Conservation (phyloP, 2,797 vertebrate species). For the Sebastes hubbsi region DNA sequence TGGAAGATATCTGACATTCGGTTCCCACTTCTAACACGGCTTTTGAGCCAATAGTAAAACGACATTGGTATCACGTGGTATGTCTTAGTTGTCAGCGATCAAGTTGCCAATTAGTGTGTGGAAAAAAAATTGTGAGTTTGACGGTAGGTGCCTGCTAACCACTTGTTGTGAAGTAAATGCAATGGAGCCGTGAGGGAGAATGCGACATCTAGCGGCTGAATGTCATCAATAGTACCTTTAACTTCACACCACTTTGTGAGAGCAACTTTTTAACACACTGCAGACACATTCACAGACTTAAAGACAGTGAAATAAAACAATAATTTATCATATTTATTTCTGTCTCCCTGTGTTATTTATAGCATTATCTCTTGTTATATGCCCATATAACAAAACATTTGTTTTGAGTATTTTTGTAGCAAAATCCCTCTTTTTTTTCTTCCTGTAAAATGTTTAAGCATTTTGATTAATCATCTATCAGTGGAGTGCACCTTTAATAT, state of each 20-base stretch:
- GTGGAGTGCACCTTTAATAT: neutral
- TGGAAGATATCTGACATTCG: too few relatives aligned
- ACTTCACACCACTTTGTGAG: slow-evolving; percentile 11
- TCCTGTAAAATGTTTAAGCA: neutral
- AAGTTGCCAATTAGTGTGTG: too few relatives aligned
- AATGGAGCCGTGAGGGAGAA: too few relatives aligned
- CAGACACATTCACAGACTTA: slow-evolving; percentile 21
- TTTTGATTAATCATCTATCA: neutral
- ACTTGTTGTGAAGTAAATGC: too few relatives aligned
- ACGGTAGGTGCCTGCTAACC: too few relatives aligned
- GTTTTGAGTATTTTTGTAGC: neutral
- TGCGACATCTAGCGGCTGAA: too few relatives aligned
- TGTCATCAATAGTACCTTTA: too few relatives aligned
- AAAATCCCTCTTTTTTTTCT: neutral
- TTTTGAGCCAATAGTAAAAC: too few relatives aligned
- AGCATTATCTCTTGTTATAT: neutral
- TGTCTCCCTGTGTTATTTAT: neutral
- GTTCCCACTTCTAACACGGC: too few relatives aligned
- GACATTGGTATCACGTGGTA: too few relatives aligned
- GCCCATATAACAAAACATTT: neutral
- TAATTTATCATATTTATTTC: neutral
- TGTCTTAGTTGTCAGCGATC: too few relatives aligned
- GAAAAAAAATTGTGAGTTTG: too few relatives aligned
- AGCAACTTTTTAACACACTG: neutral
- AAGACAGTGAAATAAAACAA: neutral